Percentiles rank a stretch among this genome's conserved stretches.
Evolutionary conservation across 2,113 vertebrate species (phyloP).

Genomic region (Dendrocopos noguchii): DNA sequence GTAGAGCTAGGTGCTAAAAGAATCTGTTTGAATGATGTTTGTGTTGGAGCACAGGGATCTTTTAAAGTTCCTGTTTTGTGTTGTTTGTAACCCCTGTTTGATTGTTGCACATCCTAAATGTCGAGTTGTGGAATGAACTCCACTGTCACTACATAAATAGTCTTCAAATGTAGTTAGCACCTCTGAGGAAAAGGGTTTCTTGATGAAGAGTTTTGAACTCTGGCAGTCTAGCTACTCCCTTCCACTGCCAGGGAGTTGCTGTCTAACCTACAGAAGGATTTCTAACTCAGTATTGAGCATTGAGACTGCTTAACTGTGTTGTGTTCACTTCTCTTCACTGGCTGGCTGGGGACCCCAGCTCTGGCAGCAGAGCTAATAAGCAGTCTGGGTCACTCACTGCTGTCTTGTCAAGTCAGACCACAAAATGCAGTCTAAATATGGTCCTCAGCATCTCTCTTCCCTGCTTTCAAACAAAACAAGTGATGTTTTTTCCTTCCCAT

Average conservation of each 20-base stretch:
- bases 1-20: not conserved
- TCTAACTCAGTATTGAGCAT: not conserved
- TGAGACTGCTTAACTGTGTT: not conserved
- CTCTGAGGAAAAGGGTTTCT: not conserved
- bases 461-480: not conserved
- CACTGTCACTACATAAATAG: not conserved
- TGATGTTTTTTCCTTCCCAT: not conserved
- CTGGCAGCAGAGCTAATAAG: not conserved
- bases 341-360: rapidly evolving
- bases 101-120: not conserved
- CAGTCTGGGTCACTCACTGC: not conserved
- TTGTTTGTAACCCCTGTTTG: not conserved
- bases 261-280: not conserved
- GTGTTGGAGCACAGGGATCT: not conserved
- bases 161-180: not conserved
- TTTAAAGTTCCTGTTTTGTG: not conserved
- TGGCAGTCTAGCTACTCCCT: not conserved
- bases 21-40: not conserved
- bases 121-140: not conserved
- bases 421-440: not conserved
- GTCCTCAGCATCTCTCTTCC: not conserved
- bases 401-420: not conserved
- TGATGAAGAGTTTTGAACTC: not conserved
- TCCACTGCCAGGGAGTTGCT: not conserved
- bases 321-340: rapidly evolving